Conservation (phyloP, 2,888 invertebrate species). For the Phyllotreta striolata region DNA sequence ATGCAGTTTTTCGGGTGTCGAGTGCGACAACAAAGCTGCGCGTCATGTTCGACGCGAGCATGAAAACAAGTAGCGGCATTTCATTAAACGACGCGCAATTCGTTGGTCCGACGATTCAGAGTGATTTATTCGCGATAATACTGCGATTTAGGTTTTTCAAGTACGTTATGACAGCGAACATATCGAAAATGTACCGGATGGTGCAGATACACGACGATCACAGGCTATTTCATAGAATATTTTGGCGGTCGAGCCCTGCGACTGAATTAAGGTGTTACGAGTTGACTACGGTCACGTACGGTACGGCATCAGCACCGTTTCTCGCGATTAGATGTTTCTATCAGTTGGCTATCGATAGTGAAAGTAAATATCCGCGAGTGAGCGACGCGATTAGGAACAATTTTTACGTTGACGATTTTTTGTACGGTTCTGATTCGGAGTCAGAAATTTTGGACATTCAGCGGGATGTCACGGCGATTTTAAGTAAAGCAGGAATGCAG, state of each 20-base stretch:
- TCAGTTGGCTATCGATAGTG: conserved; percentile 29
- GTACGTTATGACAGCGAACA: conserved; percentile 22
- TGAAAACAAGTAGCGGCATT: conserved; percentile 33
- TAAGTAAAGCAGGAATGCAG: no score
- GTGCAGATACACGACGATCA: conserved; percentile 9
- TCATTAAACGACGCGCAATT: conserved; percentile 42
- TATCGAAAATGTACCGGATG: conserved; percentile 28
- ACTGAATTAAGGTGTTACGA: conserved; percentile 8
- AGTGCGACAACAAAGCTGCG: conserved; percentile 46
- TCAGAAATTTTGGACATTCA: no score
- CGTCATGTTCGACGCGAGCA: conserved; percentile 47
- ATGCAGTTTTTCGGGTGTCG: conserved; percentile 43
- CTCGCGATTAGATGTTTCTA: conserved; percentile 33
- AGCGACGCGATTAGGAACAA: conserved; percentile 22
- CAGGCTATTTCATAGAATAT: conserved; percentile 22
- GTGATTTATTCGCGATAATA: no score
- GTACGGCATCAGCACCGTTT: conserved; percentile 25
- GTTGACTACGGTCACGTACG: conserved; percentile 30
- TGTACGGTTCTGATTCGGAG: no score
- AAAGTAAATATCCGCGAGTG: conserved; percentile 19
- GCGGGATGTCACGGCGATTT: no score
- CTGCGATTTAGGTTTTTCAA: conserved; percentile 38
- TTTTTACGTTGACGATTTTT: conserved; percentile 39
- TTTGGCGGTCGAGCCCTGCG: conserved; percentile 21
- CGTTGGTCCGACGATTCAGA: conserved; percentile 42